Evolutionary conservation across 2,888 invertebrate genomes (phyloP), one percentile per base, ranked within the genome.

Genomic region (Zhengitettix transpicula): DNA sequence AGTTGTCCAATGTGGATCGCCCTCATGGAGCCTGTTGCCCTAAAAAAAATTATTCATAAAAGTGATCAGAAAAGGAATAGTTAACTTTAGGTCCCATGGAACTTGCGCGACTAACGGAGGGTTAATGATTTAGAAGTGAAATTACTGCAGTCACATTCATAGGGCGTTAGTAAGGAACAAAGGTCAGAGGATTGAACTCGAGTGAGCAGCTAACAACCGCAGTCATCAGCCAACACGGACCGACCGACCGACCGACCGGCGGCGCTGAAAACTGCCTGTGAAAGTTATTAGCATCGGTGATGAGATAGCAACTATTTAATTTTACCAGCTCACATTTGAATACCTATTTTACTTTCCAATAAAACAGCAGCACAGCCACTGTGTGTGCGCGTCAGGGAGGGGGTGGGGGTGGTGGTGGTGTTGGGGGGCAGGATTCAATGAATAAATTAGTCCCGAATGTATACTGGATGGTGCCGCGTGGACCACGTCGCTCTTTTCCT

Each of bases 381-480:
- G 47, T 47, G 47, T 28, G 28, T 7, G 28, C 3, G 28, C 3
- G 28, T 5, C n/a, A 7, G 28, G 28, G 28, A 5, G 28, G 28
- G 28, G 28, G 28, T 28, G 28, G 28, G 28, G 28, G 28, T 5
- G 28, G 28, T 2, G 28, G 28, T 5, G 28, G 28, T 2, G 7
- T 7, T 5, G 28, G 57, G 10, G 51, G 14, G 16, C 41, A 52
- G 44, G 53, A 58, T 54, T 58, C 58, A 58, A 58, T 58, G 58
- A 58, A 58, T 58, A 58, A 58, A 58, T 58, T 58, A 58, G 58
- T 53, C 52, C 52, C 53, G 28, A 58, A 58, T 58, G 58, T 53
- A 58, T 58, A 42, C 52, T 51, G 17, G 52, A 28, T 52, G 52
- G 15, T 12, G 28, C 28, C 28, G 28, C 28, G 28, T 28, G 47